Evolutionary conservation across 2,113 vertebrate species (phyloP).

Genomic region (Microtus pennsylvanicus): DNA sequence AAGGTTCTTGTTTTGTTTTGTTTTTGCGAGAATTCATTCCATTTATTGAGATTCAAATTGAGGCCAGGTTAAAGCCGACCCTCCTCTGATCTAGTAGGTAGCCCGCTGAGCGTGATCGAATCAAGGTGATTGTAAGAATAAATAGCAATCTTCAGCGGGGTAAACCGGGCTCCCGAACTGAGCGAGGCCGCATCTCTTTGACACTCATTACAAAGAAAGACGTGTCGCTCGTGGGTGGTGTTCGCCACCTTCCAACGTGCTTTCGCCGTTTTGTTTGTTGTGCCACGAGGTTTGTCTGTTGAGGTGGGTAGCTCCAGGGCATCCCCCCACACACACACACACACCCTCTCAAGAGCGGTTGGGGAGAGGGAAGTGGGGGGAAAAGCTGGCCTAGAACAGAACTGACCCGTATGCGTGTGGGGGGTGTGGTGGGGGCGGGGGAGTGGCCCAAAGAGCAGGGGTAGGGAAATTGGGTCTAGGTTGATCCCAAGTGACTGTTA

Average conservation of each 20-base stretch:
- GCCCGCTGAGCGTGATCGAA: neutral
- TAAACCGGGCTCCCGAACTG: slow-evolving; percentile 1
- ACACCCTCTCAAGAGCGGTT: neutral
- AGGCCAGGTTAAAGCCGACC: slow-evolving; percentile 41
- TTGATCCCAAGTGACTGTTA: neutral
- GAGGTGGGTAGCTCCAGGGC: neutral
- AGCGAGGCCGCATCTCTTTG: neutral
- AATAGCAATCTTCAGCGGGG: neutral
- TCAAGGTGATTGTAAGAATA: neutral
- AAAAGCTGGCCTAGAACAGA: neutral
- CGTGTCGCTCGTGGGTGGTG: neutral
- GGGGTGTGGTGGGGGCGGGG: neutral
- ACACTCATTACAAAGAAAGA: slow-evolving; percentile 39
- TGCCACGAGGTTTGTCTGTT: neutral
- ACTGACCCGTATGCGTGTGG: no score
- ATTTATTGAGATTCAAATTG: slow-evolving; percentile 64
- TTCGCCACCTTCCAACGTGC: slow-evolving; percentile 3
- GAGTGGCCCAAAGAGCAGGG: neutral
- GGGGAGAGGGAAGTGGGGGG: neutral
- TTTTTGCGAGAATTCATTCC: neutral
- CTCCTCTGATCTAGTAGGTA: neutral
- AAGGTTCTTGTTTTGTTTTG: neutral
- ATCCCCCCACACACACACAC: no score
- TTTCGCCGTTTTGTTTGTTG: neutral
- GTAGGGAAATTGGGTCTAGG: neutral